Percentiles rank a stretch among this genome's conserved stretches.
Conservation (phyloP, 2,113 vertebrate genomes). For the Corythoichthys intestinalis region DNA sequence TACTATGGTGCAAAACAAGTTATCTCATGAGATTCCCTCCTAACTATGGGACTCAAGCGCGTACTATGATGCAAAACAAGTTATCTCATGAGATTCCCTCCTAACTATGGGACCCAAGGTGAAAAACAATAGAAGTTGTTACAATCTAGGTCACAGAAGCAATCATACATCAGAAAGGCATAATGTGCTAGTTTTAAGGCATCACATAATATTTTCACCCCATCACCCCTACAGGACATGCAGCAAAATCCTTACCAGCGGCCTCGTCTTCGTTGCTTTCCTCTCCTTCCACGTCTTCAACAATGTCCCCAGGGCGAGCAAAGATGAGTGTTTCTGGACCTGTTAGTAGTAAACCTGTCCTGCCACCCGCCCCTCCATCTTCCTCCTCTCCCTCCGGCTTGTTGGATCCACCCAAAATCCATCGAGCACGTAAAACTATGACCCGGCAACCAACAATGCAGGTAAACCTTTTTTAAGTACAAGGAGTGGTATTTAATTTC, state of each 20-base stretch:
- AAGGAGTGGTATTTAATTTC: not conserved
- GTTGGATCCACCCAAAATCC: conserved; percentile 73
- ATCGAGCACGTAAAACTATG: conserved; percentile 88
- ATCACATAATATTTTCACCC: too few species aligned
- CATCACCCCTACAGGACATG: conserved; percentile 66
- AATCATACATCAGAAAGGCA: too few species aligned
- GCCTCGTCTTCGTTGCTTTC: conserved; percentile 47
- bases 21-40: too few species aligned
- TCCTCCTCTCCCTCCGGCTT: conserved; percentile 62
- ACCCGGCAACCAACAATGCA: conserved; percentile 76
- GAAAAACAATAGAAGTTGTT: too few species aligned
- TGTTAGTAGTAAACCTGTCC: conserved; percentile 69
- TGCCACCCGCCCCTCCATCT: conserved; percentile 59
- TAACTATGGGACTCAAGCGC: too few species aligned
- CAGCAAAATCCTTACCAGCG: conserved; percentile 70
- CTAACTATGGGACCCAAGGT: too few species aligned
- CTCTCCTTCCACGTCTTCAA: conserved; percentile 67
- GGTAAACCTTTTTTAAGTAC: conserved; percentile 58
- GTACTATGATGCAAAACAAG: too few species aligned
- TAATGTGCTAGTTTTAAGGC: too few species aligned
- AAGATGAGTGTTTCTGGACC: conserved; percentile 88
- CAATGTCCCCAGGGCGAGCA: conserved; percentile 72
- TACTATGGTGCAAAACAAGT: too few species aligned
- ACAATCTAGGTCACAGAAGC: too few species aligned
- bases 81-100: too few species aligned